Conservation (phyloP, 2,888 invertebrate genomes). For the Megaustenia siamemsis region DNA sequence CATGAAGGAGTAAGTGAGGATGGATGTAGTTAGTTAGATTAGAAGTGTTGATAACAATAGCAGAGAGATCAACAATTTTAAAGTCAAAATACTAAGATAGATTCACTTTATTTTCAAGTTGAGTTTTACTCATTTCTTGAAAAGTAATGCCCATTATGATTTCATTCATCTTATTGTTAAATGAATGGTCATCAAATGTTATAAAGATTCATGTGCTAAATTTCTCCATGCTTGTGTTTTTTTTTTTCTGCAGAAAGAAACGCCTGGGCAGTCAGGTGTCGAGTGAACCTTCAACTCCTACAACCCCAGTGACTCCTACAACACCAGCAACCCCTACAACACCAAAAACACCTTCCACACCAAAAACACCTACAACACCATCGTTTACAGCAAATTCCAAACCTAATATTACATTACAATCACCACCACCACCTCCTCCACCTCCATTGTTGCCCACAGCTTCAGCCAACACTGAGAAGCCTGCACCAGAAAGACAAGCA, state of each 20-base stretch:
- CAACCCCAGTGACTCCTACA: neutral
- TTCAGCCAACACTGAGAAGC: constrained; percentile 41
- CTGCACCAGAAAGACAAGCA: constrained; percentile 61
- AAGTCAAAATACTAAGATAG: no score
- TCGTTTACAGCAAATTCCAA: constrained; percentile 53
- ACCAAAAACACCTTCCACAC: neutral
- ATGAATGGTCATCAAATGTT: no score
- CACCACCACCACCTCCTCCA: constrained; percentile 57
- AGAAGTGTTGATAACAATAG: no score
- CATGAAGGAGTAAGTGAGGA: no score
- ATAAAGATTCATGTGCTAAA: neutral
- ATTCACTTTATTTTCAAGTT: no score
- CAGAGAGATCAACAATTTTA: no score
- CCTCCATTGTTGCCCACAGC: constrained; percentile 54
- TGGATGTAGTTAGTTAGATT: no score
- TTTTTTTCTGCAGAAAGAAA: constrained; percentile 37
- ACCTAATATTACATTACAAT: constrained; percentile 37
- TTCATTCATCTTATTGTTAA: no score
- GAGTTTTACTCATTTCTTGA: no score
- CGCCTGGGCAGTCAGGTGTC: constrained; percentile 25
- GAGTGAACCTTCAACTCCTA: neutral
- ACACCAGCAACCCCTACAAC: neutral
- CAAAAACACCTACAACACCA: constrained; percentile 33
- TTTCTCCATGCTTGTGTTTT: neutral
- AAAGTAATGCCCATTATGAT: no score